Evolutionary conservation across 1,140 invertebrate genomes (phyloP), one percentile per base, ranked within the genome.

Genomic region (Drosophila nannoptera): DNA sequence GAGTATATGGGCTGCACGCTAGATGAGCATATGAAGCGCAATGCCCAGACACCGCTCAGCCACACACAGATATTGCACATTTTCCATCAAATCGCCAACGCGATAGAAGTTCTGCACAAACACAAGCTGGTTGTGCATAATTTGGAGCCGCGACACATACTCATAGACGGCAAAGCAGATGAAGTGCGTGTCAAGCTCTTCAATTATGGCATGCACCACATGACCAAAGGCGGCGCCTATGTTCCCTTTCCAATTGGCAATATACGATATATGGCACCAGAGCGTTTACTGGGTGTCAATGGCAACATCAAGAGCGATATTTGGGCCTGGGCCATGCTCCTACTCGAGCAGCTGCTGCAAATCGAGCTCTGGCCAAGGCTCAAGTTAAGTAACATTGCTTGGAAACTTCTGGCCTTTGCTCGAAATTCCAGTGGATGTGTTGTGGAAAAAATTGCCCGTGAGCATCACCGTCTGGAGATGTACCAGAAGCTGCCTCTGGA

Each of bases 201-300:
- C 76, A 97, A 98, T 90, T 98, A 96, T 92, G 98, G 97, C 7
- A 90, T 98, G 54, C 97, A 95, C 91, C 94, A 96, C 86, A 97
- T 98, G 94, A 98, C 97, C 16, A 94, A 94, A 80, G 69, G 77
- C 50, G 89, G 89, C 4, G 75, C 73, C 54, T 80, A 88, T 64
- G 96, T 99, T 6, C 93, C 95, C 9, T 99, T 99, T 92, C 97
- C 97, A 53, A 94, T 98, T 78, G 96, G 94, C 16, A 90, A 93
- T 76, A 93, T 96, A 29, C 93, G 94, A 69, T 98, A 97, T 88
- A 92, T 95, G 69, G 93, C 97, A 49, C 97, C 97, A 3, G 97
- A 98, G 91, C 93, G 95, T 46, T 92, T 97, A 83, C 83, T 95
- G 9, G 91, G 91, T 65, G 74, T 89, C 62, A 91, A 91, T 66